Evolutionary conservation across 1,140 invertebrate species (phyloP), one percentile per base, ranked within the genome.

Genomic region (Temnothorax nylanderi): DNA sequence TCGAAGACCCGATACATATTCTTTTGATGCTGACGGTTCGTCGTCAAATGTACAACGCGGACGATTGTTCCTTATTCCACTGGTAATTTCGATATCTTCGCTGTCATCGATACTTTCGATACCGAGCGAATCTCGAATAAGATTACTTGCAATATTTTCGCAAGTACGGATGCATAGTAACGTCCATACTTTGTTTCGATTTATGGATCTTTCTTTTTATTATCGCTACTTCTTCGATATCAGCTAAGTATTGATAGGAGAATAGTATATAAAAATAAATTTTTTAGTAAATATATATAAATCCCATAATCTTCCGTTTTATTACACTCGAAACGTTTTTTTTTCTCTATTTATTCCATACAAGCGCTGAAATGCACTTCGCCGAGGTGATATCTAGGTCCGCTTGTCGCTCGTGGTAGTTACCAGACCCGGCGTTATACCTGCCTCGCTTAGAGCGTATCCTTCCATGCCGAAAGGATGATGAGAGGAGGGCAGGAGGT

Each of bases 1-100:
- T 82, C 84, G 49, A 67, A 85, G 82, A 75, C 76, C 58, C 62
- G 88, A 78, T 75, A 76, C 69, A 67, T 85, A 77, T 86, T 88
- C 37, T 65, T 64, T 65, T 47, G 72, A 76, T 32, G 82, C 62
- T 41, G 69, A 84, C 67, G 47, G 18, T 44, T 21, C 60, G 58
- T 44, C 49, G 18, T 75, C 32, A 47, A 34, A 10, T 41, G 5
- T 81, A 75, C 54, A 82, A 82, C 47, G 67, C 32, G 41, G 3
- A 84, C 41, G 41, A 84, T 75, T 84, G 69, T 84, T 74, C 49
- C 41, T 69, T 49, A 44, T 74, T 60, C 44, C 26, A 26, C 32
- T 60, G 47, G 21, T 65, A 37, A 81, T 56, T 84, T 84, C 54
- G 69, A 62, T 49, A n/a, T 75, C 37, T 62, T 49, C n/a, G 26